These are phyloP conservation scores for Todiramphus saurophagus DNA, from an alignment of 2,113 vertebrate genomes.

Conservation along the genomic window DNA sequence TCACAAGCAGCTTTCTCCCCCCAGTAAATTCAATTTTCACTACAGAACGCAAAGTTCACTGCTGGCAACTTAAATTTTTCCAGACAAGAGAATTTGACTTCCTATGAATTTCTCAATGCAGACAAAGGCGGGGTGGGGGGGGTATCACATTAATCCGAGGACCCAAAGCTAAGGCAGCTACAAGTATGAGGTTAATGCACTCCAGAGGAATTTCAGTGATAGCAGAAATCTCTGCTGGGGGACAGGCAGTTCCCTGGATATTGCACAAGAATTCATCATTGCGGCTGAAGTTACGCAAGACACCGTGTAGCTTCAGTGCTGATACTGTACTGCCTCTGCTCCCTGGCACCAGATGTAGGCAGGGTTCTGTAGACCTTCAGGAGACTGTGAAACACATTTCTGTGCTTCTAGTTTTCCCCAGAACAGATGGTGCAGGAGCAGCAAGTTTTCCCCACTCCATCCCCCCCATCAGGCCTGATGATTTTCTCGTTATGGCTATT, in stretches of 20 bases:
- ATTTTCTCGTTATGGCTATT: neutral
- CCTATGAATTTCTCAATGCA: neutral
- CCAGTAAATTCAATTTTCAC: neutral
- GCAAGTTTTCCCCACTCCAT: neutral
- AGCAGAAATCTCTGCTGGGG: neutral
- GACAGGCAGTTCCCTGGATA: neutral
- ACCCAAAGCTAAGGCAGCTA: neutral
- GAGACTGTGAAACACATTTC: neutral
- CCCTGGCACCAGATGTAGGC: neutral
- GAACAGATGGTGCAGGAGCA: neutral
- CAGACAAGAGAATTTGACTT: neutral
- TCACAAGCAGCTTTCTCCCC: neutral
- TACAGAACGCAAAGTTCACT: neutral
- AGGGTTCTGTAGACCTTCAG: neutral
- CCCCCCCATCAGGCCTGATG: neutral
- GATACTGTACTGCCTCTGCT: neutral
- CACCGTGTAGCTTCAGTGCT: neutral
- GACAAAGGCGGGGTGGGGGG: neutral
- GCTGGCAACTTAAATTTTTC: neutral
- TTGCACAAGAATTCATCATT: neutral
- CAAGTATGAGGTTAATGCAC: neutral
- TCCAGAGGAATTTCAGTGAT: neutral
- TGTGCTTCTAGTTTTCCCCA: neutral
- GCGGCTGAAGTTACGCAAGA: neutral
- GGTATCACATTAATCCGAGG: accelerated